These are phyloP conservation scores for Hyles vespertilio DNA, from an alignment of 1,140 invertebrate species.

Conservation along the genomic window DNA sequence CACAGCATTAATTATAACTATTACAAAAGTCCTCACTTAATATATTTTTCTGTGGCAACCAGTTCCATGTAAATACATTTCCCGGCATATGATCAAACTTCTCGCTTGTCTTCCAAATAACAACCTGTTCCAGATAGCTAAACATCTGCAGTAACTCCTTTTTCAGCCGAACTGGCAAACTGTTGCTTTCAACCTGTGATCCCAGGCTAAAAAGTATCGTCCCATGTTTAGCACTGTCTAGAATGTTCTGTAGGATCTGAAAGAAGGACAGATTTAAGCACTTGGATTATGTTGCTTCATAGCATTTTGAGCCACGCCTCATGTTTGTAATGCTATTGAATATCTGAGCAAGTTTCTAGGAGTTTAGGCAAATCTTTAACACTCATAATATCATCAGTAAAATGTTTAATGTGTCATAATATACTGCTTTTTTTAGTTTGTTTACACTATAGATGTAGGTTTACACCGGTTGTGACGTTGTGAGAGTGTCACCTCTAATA, in stretches of 20 bases:
- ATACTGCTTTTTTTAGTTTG: no score
- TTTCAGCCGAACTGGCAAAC: conserved; percentile 61
- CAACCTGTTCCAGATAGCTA: conserved; percentile 30
- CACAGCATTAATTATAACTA: no score
- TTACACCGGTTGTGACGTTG: no score
- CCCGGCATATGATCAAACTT: conserved; percentile 27
- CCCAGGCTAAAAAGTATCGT: conserved; percentile 79
- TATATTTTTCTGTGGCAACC: conserved; percentile 33
- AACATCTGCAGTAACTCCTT: conserved; percentile 36
- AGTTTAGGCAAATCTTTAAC: no score
- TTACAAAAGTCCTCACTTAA: conserved; percentile 35
- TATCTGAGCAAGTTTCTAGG: no score
- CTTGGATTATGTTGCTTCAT: no score
- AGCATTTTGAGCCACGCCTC: no score
- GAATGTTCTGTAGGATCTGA: conserved; percentile 64
- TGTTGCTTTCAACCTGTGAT: conserved; percentile 71
- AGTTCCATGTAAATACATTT: conserved; percentile 35
- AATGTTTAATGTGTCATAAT: no score
- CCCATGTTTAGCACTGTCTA: conserved; percentile 75
- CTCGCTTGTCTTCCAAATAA: conserved; percentile 39
- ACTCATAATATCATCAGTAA: no score
- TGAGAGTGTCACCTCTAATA: no score
- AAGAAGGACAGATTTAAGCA: background rate
- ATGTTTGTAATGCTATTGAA: no score
- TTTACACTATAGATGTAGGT: no score